Percentiles rank a stretch among this genome's conserved stretches.
Conservation (phyloP, 2,888 invertebrate species). For the Stenodema calcarata region DNA sequence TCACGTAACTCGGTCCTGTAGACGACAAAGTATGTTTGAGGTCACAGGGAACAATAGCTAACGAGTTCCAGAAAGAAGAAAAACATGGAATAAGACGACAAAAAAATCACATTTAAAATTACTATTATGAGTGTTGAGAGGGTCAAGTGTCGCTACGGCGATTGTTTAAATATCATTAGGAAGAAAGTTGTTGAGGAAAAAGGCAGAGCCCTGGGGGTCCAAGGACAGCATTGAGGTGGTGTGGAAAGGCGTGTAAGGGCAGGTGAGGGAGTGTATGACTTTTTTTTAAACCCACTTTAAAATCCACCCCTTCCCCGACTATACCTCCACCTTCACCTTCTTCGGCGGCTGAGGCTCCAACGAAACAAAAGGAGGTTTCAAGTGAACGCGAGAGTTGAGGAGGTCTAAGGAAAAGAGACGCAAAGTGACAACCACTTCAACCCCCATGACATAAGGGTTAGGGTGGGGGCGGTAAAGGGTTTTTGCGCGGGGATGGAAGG, state of each 20-base stretch:
- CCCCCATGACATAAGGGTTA: background rate
- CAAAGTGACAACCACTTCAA: constrained; percentile 31
- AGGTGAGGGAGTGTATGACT: background rate
- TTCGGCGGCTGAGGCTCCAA: background rate
- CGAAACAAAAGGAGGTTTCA: constrained; percentile 9
- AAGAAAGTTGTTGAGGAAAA: constrained; percentile 13
- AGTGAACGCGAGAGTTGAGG: constrained; percentile 16
- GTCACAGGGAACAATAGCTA: background rate
- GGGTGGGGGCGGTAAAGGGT: background rate
- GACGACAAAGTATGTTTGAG: constrained; percentile 8
- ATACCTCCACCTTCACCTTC: too few species aligned
- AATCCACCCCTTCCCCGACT: background rate
- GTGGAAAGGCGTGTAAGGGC: background rate
- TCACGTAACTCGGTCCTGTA: background rate
- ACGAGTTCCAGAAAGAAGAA: background rate
- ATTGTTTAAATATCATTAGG: constrained; percentile 41
- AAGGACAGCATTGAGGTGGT: background rate
- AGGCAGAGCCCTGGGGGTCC: background rate
- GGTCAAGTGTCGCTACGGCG: constrained; percentile 31
- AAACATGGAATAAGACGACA: background rate
- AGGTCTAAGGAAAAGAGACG: constrained; percentile 5
- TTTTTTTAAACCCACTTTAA: background rate
- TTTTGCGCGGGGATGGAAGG: background rate
- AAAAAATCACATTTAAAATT: constrained; percentile 34
- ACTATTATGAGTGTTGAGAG: constrained; percentile 21